Evolutionary conservation across 2,113 vertebrate species (phyloP).

Genomic region (Gavialis gangeticus): DNA sequence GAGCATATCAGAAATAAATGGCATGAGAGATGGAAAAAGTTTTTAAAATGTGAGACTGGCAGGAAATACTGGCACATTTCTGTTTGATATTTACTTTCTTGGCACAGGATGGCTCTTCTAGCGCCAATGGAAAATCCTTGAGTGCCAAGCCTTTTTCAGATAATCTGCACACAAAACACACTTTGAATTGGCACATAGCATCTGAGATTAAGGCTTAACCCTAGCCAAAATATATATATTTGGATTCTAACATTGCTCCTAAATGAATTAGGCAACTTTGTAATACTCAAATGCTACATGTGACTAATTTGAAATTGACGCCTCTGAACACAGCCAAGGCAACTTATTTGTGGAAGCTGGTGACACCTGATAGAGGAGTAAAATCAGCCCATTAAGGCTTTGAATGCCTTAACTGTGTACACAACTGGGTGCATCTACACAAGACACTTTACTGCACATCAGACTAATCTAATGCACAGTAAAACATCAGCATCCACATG

Average conservation of each 20-base stretch:
- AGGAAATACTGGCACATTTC: constrained; percentile 76
- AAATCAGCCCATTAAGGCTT: not conserved
- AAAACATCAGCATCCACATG: too few relatives aligned
- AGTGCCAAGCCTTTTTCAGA: constrained; percentile 81
- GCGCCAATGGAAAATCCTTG: constrained; percentile 82
- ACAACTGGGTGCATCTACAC: too few relatives aligned
- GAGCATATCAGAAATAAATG: constrained; percentile 75
- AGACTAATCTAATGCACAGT: too few relatives aligned
- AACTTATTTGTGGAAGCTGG: not conserved
- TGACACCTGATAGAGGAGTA: not conserved
- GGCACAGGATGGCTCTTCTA: constrained; percentile 61
- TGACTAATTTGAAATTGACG: constrained; percentile 31
- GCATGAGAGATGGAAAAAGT: constrained; percentile 80
- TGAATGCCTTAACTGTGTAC: not conserved
- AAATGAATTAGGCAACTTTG: constrained; percentile 27
- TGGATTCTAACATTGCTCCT: constrained; percentile 46
- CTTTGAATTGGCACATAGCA: constrained; percentile 66
- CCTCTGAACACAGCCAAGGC: constrained; percentile 13
- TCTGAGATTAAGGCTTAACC: constrained; percentile 50
- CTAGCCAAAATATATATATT: constrained; percentile 59
- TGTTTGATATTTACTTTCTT: constrained; percentile 79
- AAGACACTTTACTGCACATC: too few relatives aligned
- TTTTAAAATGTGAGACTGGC: constrained; percentile 82
- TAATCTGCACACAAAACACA: constrained; percentile 72
- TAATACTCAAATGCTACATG: not conserved